Conservation (phyloP, 2,797 vertebrate genomes). For the Gadopsis marmoratus region DNA sequence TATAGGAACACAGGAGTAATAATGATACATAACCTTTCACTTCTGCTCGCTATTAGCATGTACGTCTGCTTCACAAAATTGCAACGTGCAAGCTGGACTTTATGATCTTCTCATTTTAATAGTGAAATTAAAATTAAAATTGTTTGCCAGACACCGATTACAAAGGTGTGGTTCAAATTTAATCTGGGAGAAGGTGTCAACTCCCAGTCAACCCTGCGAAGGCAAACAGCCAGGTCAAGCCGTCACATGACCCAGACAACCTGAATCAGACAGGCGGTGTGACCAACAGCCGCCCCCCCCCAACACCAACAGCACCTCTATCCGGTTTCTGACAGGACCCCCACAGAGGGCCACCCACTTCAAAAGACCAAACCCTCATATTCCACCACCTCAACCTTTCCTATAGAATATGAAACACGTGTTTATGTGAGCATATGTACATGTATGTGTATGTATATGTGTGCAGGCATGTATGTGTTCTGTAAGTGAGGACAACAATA, state of each 20-base stretch:
- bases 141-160: conserved; percentile 41
- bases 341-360: conserved; percentile 39
- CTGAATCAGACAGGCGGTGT: conserved; percentile 41
- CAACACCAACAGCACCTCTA: neutral
- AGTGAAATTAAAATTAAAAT: no score
- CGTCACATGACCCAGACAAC: conserved; percentile 59
- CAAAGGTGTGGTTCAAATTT: conserved; percentile 39
- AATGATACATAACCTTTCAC: neutral
- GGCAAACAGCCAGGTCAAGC: conserved; percentile 53
- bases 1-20: neutral
- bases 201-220: conserved; percentile 37
- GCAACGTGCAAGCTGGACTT: no score
- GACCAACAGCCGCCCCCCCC: neutral
- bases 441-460: neutral
- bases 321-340: conserved; percentile 33
- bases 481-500: neutral
- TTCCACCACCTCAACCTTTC: neutral
- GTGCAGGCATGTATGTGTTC: neutral
- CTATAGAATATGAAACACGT: neutral
- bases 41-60: neutral
- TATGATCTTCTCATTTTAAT: no score
- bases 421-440: neutral
- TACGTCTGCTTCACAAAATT: no score
- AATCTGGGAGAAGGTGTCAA: conserved; percentile 33
- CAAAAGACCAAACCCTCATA: conserved; percentile 10